A percentile compares a stretch with the other conserved stretches of the same genome.
Evolutionary conservation across 2,113 vertebrate species (phyloP).

Genomic region (Rhipidura dahli): DNA sequence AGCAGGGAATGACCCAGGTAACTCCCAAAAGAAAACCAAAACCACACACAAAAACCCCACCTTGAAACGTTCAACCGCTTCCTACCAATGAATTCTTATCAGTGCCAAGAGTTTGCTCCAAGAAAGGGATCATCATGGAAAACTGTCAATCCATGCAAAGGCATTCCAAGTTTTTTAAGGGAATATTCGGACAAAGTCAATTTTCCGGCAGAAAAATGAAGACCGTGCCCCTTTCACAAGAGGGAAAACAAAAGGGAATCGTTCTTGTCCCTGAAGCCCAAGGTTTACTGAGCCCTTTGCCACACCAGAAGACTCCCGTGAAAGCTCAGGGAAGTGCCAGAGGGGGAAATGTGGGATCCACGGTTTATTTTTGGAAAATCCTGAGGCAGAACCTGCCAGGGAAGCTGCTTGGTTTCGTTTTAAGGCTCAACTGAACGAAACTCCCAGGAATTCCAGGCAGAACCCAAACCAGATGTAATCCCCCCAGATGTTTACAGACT

Average conservation of each 20-base stretch:
- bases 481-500: background rate
- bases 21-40: background rate
- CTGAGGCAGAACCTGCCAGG: background rate
- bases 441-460: background rate
- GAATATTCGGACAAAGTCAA: background rate
- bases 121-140: background rate
- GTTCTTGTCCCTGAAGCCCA: background rate
- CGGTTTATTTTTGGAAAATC: background rate
- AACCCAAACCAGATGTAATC: background rate
- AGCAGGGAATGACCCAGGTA: background rate
- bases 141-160: background rate
- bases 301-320: background rate
- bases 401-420: background rate
- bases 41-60: background rate
- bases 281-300: background rate
- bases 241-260: background rate
- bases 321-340: background rate
- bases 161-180: background rate
- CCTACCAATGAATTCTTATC: no score
- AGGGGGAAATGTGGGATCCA: background rate
- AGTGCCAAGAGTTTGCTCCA: background rate
- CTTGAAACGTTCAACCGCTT: background rate
- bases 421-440: background rate
- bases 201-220: background rate
- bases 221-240: background rate